Conservation (phyloP, 2,888 invertebrate genomes). For the Perdita meconis region DNA sequence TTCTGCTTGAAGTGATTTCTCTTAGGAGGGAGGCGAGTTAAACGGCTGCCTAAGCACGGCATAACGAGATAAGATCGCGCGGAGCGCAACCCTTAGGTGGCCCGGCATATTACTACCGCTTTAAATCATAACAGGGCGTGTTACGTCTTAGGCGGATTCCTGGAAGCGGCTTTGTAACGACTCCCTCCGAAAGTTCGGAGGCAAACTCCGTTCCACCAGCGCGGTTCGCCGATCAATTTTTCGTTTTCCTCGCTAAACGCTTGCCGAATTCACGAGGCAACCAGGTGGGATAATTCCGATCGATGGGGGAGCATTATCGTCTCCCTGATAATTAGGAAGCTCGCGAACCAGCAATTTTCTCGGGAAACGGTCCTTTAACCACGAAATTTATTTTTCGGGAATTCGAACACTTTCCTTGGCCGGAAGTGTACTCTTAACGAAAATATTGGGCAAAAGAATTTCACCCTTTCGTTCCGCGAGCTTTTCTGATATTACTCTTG, state of each 20-base stretch:
- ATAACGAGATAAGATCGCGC: conserved; percentile 56
- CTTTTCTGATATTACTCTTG: too few species aligned
- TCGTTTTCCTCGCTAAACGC: conserved; percentile 10
- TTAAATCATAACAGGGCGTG: conserved; percentile 40
- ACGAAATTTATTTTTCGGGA: not conserved
- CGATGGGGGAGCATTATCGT: not conserved
- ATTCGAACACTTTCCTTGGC: conserved; percentile 1
- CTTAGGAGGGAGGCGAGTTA: conserved; percentile 20
- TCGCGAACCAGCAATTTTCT: not conserved
- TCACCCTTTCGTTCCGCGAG: not conserved
- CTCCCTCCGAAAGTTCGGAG: conserved; percentile 30
- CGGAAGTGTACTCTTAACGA: not conserved
- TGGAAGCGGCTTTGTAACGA: conserved; percentile 63
- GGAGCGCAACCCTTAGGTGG: conserved; percentile 25
- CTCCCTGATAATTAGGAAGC: conserved; percentile 3
- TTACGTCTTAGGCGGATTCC: conserved; percentile 45
- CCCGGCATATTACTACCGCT: conserved; percentile 16
- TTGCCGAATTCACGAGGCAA: not conserved
- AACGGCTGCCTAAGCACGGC: conserved; percentile 36
- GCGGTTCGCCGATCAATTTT: conserved; percentile 48
- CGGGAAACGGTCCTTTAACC: conserved; percentile 4
- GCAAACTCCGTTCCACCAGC: conserved; percentile 33
- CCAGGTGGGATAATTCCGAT: conserved; percentile 20
- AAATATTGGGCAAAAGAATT: not conserved
- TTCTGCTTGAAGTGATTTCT: too few species aligned